Conservation (phyloP, 2,888 invertebrate species). For the Scotopteryx bipunctaria region DNA sequence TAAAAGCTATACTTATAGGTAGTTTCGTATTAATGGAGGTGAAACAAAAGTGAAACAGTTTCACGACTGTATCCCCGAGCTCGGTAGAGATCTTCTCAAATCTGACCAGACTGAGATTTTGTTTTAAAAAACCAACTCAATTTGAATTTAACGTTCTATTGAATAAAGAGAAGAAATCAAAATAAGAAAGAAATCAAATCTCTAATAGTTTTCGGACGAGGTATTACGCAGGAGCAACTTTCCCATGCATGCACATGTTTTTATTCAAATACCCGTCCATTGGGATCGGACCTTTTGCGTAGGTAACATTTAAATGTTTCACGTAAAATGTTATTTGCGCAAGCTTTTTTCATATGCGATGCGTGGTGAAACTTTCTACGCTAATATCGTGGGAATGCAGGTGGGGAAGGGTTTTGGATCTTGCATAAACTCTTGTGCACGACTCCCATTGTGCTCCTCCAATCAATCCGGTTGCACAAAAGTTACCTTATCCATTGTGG, state of each 20-base stretch:
- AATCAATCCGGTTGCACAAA: conserved; percentile 75
- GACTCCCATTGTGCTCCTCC: conserved; percentile 59
- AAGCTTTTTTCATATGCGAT: conserved; percentile 62
- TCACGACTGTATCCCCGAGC: not conserved
- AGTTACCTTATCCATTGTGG: conserved; percentile 74
- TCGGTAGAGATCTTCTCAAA: not conserved
- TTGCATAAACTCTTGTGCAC: conserved; percentile 39
- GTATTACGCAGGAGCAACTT: conserved; percentile 47
- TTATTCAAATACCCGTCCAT: conserved; percentile 56
- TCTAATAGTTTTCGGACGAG: conserved; percentile 10
- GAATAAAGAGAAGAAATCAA: too few species aligned
- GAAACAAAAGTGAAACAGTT: not conserved
- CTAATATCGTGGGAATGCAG: conserved; percentile 78
- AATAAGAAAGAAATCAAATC: too few species aligned
- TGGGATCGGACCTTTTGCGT: conserved; percentile 63
- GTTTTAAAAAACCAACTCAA: too few species aligned
- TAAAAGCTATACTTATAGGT: not conserved
- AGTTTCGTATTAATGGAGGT: not conserved
- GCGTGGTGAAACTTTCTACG: conserved; percentile 72
- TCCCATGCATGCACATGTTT: conserved; percentile 65
- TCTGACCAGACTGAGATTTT: too few species aligned
- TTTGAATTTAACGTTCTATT: too few species aligned
- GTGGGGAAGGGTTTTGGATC: conserved; percentile 74
- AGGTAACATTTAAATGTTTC: conserved; percentile 72
- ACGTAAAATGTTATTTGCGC: conserved; percentile 76